Percentiles rank a stretch among this genome's conserved stretches.
Conservation (phyloP, 2,888 invertebrate genomes). For the Subacronicta megacephala region DNA sequence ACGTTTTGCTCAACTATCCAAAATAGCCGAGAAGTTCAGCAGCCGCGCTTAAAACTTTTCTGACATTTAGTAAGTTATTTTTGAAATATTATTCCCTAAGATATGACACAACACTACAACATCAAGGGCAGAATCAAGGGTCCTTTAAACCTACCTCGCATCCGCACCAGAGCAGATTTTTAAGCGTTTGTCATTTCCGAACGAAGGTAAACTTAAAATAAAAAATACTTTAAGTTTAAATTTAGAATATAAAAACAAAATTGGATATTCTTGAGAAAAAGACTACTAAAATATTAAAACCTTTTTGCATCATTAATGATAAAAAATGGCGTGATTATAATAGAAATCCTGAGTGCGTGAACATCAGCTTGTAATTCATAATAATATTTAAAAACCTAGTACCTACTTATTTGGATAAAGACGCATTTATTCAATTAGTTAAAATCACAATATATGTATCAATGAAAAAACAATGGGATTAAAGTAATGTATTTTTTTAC, state of each 20-base stretch:
- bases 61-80: no score
- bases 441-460: no score
- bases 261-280: no score
- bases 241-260: no score
- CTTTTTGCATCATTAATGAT: neutral
- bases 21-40: no score
- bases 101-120: neutral
- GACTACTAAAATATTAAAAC: neutral
- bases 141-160: conserved; percentile 16
- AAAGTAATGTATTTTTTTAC: no score
- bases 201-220: neutral
- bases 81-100: no score
- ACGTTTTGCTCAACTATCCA: no score
- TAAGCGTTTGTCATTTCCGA: conserved; percentile 4
- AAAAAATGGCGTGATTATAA: neutral
- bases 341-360: neutral
- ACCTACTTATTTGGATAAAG: no score
- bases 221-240: neutral
- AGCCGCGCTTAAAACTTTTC: no score
- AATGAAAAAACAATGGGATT: no score
- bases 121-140: conserved; percentile 21
- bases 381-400: neutral
- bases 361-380: neutral
- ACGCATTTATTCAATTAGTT: no score
- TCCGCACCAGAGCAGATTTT: conserved; percentile 40